Evolutionary conservation across 2,888 invertebrate genomes (phyloP), one percentile per base, ranked within the genome.

Genomic region (Lithophane ornitopus): DNA sequence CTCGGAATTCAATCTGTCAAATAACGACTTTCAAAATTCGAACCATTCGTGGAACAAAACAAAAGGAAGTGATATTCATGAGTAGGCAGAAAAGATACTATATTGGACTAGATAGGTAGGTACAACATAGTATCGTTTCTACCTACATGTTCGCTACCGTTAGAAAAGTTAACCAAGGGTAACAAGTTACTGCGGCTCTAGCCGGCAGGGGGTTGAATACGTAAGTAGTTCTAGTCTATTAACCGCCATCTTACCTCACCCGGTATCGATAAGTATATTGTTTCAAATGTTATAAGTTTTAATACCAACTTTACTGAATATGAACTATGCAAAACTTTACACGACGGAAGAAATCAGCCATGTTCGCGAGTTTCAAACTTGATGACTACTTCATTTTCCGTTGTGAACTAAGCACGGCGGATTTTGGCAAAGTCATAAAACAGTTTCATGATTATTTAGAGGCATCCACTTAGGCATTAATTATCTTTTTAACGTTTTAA

Each of bases 131-230:
- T 41, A 41, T 11, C 12, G 44, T 26, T 34, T 3, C 72, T 16
- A 14, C n/a, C 28, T 19, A 66, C 34, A 54, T 28, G 8, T 11
- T 39, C 14, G 19, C 59, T 78, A 46, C 59, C 67, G 56, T 49
- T 34, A 46, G 79, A 69, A 67, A 84, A 81, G 80, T 80, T 73
- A 84, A 73, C 85, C 61, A 62, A 54, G 66, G 39, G 56, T 84
- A 65, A 72, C 72, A 80, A 84, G 80, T 84, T 56, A 62, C 44
- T 61, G 39, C 28, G 68, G 58, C 67, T 52, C 52, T 34, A 28
- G 44, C 44, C 19, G 62, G 19, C 22, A 39, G 34, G 46, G 66
- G 70, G 58, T 70, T 19, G 84, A 80, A 81, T 84, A 56, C 52
- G 3, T 67, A 67, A 73, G 73, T 73, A 80, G 73, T 73, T 84